These are phyloP conservation scores for Ips typographus DNA, from an alignment of 1,140 invertebrate species.

Conservation along the genomic window DNA sequence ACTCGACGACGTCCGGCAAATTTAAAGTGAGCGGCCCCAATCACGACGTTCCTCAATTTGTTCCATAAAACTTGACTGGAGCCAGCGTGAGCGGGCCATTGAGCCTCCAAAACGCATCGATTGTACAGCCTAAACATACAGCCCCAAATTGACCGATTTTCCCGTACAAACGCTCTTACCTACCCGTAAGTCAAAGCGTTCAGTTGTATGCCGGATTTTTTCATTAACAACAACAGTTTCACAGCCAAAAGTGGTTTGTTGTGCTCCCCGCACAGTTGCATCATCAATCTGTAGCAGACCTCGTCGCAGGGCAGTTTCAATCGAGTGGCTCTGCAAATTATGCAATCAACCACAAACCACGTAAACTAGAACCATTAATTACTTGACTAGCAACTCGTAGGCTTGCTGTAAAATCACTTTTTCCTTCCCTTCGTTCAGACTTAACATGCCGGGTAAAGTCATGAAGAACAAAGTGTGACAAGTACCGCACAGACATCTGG, in stretches of 20 bases:
- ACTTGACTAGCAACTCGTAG: constrained; percentile 79
- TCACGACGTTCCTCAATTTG: constrained; percentile 88
- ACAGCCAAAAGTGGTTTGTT: constrained; percentile 93
- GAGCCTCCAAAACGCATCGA: constrained; percentile 84
- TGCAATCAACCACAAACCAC: neutral
- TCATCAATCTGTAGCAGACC: constrained; percentile 96
- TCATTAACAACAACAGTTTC: constrained; percentile 94
- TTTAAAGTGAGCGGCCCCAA: constrained; percentile 85
- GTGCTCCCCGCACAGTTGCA: constrained; percentile 96
- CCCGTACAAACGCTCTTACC: constrained; percentile 8
- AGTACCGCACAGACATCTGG: constrained; percentile 83
- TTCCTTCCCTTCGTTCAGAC: constrained; percentile 64
- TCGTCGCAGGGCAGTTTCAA: constrained; percentile 86
- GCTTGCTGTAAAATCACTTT: constrained; percentile 79
- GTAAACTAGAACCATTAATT: neutral
- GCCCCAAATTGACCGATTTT: neutral
- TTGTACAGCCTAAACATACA: constrained; percentile 60
- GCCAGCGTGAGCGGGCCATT: constrained; percentile 81
- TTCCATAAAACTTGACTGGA: constrained; percentile 86
- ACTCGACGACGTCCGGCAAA: constrained; percentile 66
- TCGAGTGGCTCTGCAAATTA: constrained; percentile 66
- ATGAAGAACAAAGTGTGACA: constrained; percentile 98
- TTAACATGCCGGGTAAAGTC: constrained; percentile 80
- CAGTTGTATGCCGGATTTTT: constrained; percentile 87
- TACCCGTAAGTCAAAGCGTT: constrained; percentile 98